Percentiles rank a stretch among this genome's conserved stretches.
phyloP scores from a whole-genome alignment of 1,140 invertebrate genomes.

The Caenorhabditis tropicalis region DNA sequence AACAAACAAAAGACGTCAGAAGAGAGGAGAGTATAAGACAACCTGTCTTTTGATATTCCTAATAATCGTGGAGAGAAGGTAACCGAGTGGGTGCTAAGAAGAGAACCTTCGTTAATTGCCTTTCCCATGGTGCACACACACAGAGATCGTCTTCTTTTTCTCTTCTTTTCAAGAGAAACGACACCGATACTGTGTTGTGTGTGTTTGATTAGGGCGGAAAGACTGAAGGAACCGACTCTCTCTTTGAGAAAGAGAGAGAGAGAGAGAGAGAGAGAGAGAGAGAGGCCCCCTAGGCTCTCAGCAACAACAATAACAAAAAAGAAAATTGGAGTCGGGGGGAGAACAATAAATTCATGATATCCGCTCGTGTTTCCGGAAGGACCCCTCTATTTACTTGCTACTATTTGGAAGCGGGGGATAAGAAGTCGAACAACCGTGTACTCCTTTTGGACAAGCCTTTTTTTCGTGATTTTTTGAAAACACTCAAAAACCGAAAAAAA shows the following conservation, averaged over 20 bases:
- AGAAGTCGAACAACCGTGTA: background rate
- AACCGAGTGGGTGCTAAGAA: background rate
- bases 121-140: background rate
- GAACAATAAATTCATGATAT: slow-evolving; percentile 30
- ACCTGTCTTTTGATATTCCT: background rate
- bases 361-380: background rate
- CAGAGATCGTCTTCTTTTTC: background rate
- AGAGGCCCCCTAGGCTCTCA: no score
- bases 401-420: background rate
- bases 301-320: slow-evolving; percentile 32
- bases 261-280: background rate
- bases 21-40: background rate
- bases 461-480: no score
- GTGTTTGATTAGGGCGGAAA: background rate
- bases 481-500: background rate
- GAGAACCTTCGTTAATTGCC: background rate
- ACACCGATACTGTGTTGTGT: slow-evolving; percentile 27
- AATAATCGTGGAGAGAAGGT: slow-evolving; percentile 10
- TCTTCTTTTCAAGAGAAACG: background rate
- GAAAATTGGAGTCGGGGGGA: background rate
- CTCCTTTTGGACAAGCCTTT: no score
- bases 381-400: background rate
- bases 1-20: background rate
- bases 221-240: no score
- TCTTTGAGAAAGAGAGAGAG: background rate